Percentiles rank a stretch among this genome's conserved stretches.
Conservation (phyloP, 2,888 invertebrate genomes). For the Lypha dubia region DNA sequence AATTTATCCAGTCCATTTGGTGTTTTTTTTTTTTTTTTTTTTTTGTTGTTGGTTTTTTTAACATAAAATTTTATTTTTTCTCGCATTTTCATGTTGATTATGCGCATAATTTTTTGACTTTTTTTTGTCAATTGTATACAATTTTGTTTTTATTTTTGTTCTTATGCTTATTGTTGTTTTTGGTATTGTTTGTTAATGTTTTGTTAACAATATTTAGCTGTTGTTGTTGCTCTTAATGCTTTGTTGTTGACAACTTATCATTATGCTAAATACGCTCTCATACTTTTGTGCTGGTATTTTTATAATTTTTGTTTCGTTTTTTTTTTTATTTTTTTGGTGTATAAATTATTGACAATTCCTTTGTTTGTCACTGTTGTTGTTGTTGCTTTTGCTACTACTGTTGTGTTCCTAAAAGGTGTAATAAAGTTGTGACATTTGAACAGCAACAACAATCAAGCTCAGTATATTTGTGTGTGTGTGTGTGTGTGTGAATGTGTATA, state of each 20-base stretch:
- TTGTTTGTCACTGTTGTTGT: conserved; percentile 17
- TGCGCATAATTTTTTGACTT: conserved; percentile 80
- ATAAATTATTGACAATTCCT: conserved; percentile 52
- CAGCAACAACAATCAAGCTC: conserved; percentile 25
- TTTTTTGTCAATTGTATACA: conserved; percentile 56
- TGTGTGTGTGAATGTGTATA: no score
- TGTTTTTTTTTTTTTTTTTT: conserved; percentile 20
- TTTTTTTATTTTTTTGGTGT: conserved; percentile 3
- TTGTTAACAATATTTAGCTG: conserved; percentile 48
- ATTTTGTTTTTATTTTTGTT: conserved; percentile 30
- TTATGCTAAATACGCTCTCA: conserved; percentile 47
- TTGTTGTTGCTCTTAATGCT: neutral
- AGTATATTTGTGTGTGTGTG: conserved; percentile 34
- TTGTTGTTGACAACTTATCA: conserved; percentile 58
- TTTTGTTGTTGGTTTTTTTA: conserved; percentile 28
- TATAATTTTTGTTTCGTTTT: no score
- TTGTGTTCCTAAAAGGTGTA: conserved; percentile 45
- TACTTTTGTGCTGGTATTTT: conserved; percentile 23
- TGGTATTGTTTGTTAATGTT: conserved; percentile 53
- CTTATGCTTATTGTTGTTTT: conserved; percentile 51
- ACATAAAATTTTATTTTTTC: conserved; percentile 61
- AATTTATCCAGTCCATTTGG: conserved; percentile 64
- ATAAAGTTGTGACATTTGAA: conserved; percentile 44
- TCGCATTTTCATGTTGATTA: conserved; percentile 80
- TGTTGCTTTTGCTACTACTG: neutral